Conservation (phyloP, 2,797 vertebrate genomes). For the Darevskia mixta region DNA sequence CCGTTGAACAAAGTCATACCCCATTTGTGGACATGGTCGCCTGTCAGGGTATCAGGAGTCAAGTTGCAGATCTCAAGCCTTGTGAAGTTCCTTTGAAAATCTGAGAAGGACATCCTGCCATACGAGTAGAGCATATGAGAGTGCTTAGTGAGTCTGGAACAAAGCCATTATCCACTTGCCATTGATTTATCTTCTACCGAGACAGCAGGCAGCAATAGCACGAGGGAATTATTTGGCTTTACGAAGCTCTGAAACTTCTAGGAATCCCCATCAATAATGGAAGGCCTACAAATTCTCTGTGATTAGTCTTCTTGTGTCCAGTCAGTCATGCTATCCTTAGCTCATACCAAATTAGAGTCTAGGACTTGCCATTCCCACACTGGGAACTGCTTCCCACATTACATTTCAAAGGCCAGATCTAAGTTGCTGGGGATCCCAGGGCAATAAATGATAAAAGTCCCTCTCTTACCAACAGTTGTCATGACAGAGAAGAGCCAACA, state of each 20-base stretch:
- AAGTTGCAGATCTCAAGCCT: conserved; percentile 90
- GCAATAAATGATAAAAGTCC: background rate
- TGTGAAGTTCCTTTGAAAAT: conserved; percentile 88
- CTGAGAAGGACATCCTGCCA: conserved; percentile 89
- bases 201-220: background rate
- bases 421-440: background rate
- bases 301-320: conserved; percentile 4
- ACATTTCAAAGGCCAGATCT: background rate
- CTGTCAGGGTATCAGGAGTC: conserved; percentile 85
- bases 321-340: background rate
- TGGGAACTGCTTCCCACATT: background rate
- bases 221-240: conserved; percentile 12
- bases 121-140: background rate
- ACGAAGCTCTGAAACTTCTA: conserved; percentile 44
- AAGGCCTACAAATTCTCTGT: background rate
- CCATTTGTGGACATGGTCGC: conserved; percentile 83
- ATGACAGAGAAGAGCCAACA: background rate
- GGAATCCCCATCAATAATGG: conserved; percentile 25
- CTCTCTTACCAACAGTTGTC: background rate
- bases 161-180: rapidly evolving
- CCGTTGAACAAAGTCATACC: conserved; percentile 83
- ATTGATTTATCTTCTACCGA: background rate
- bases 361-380: background rate
- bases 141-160: conserved; percentile 2
- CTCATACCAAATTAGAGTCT: background rate